Conservation (phyloP, 1,140 invertebrate species). For the Spodoptera frugiperda region DNA sequence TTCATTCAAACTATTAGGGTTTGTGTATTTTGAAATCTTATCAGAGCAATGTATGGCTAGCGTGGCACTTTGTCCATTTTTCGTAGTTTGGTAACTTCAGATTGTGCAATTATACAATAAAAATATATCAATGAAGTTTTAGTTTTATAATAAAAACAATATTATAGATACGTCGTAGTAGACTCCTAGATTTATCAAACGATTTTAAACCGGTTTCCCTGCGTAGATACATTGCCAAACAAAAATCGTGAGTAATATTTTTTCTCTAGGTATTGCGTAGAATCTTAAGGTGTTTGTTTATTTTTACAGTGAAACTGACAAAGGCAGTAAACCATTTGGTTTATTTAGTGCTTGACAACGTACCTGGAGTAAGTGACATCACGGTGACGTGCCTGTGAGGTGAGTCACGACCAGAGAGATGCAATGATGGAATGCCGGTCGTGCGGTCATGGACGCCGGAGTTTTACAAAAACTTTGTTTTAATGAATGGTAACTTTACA, state of each 20-base stretch:
- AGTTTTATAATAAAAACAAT: too few species aligned
- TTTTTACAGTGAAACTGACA: background rate
- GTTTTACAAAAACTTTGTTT: conserved; percentile 35
- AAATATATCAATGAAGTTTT: too few species aligned
- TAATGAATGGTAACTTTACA: conserved; percentile 4
- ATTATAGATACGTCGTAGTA: too few species aligned
- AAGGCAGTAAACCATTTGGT: conserved; percentile 10
- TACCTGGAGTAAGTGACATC: conserved; percentile 50
- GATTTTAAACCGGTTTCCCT: too few species aligned
- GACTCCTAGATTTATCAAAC: too few species aligned
- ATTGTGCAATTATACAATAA: background rate
- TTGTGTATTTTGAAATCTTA: background rate
- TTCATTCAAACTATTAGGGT: background rate
- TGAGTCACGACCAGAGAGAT: conserved; percentile 48
- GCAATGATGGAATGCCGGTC: conserved; percentile 44
- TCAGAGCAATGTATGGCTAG: background rate
- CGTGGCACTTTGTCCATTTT: background rate
- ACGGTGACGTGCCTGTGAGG: conserved; percentile 43
- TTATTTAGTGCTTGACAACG: conserved; percentile 18
- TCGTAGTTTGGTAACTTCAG: background rate
- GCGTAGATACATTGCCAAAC: background rate
- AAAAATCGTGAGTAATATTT: conserved; percentile 7
- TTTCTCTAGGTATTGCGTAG: background rate
- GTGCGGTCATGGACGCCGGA: conserved; percentile 34
- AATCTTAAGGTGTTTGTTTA: conserved; percentile 16